Percentiles rank a stretch among this genome's conserved stretches.
phyloP scores from a whole-genome alignment of 2,113 vertebrate genomes.

The Megaceryle torquata region DNA sequence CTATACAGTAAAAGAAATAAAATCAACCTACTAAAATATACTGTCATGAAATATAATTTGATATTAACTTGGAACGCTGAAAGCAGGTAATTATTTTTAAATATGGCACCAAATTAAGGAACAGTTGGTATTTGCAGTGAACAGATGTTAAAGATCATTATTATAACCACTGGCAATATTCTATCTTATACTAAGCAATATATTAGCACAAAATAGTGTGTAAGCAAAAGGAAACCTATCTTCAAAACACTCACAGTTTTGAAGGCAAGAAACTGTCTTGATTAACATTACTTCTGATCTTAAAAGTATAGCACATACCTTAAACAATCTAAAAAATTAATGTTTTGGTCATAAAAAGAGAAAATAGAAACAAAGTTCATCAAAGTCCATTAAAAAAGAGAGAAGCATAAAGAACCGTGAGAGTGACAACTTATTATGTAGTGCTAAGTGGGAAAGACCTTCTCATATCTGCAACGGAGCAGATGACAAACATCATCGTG shows the following conservation, averaged over 20 bases:
- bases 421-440: background rate
- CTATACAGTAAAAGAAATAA: background rate
- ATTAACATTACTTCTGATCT: background rate
- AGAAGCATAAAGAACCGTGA: background rate
- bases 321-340: background rate
- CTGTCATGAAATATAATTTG: background rate
- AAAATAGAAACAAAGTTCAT: background rate
- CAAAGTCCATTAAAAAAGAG: background rate
- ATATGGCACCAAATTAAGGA: conserved; percentile 9
- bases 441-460: background rate
- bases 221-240: background rate
- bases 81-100: background rate
- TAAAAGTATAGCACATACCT: background rate
- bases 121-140: conserved; percentile 24
- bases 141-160: conserved; percentile 47
- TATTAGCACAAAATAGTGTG: background rate
- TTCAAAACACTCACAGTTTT: background rate
- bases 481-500: conserved; percentile 31
- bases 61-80: background rate
- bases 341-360: background rate
- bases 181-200: background rate
- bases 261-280: background rate
- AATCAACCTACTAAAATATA: background rate
- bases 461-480: background rate
- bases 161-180: conserved; percentile 15